Base-by-base conservation (phyloP, 1,140 invertebrate genomes). In the Drosophila tsacasi region DNA sequence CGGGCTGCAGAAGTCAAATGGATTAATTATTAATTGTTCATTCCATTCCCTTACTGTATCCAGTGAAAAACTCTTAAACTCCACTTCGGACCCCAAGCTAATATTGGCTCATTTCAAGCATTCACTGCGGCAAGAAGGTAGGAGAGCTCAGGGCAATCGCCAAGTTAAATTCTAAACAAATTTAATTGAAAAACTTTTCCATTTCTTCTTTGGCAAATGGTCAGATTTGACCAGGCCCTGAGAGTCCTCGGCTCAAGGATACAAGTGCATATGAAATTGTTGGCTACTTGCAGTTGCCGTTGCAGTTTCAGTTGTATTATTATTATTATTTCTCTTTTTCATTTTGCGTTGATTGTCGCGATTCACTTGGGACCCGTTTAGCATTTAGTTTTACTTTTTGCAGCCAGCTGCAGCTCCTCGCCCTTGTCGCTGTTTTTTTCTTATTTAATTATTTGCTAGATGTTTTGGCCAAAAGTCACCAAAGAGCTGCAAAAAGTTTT, bases 121-220 rank as follows among this genome's bases (percentile, higher is more conserved):
- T 67, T 37, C 49, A 15, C 23, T 40, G 35, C 35, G 32, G 23
- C 39, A 12, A 37, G 61, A 23, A n/a, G 69, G 75, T 50, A 60
- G 52, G 30, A 49, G 61, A 50, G 52, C 71, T 62, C 61, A 17
- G 49, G 73, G 71, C 75, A 77, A 82, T 71, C 62, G 79, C 76
- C 76, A 86, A 86, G 82, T 86, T 85, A 83, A 86, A 86, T 87
- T 86, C 83, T 86, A 87, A 86, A 86, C 83, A 86, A 86, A 86
- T 86, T 86, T 86, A 86, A 86, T 86, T 86, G 83, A 86, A 86
- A 86, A 86, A 86, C 83, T 86, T 86, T 86, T 40, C 23, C 65
- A 61, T 87, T 76, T 55, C 46, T 81, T 60, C 55, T 37, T 49
- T 67, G 68, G 83, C n/a, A 71, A 72, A 85, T 69, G 81, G 82